Evolutionary conservation across 2,797 vertebrate species (phyloP).

Genomic region (Halcyon badia): DNA sequence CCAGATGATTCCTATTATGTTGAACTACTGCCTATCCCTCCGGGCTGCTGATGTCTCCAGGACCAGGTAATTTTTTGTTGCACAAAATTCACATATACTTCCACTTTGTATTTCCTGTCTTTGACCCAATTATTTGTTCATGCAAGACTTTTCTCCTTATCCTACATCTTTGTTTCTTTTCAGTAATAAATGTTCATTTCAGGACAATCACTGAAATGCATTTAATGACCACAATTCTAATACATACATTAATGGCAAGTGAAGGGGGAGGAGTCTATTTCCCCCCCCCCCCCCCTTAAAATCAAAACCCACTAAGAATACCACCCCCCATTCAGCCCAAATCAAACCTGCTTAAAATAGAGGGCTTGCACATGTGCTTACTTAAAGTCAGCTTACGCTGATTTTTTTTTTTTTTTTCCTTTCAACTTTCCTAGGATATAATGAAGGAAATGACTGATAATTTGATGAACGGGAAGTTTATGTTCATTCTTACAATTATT

Average conservation of each 20-base stretch:
- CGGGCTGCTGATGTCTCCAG: neutral
- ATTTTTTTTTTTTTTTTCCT: neutral
- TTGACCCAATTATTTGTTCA: neutral
- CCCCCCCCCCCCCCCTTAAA: too few relatives aligned
- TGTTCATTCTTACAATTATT: neutral
- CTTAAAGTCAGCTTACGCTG: neutral
- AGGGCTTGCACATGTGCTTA: neutral
- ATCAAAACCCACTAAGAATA: neutral
- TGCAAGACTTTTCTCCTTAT: neutral
- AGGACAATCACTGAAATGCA: neutral
- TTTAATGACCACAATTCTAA: neutral
- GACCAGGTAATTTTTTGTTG: neutral
- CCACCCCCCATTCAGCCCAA: neutral
- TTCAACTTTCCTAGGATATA: neutral
- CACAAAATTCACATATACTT: neutral
- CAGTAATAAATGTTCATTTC: neutral
- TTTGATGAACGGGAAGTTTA: neutral
- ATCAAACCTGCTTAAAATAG: neutral
- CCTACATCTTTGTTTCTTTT: neutral
- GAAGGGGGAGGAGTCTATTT: neutral
- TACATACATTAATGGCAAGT: neutral
- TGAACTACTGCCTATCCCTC: neutral
- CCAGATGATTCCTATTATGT: neutral
- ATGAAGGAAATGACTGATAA: neutral
- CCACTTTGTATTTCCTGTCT: neutral